A percentile compares a stretch with the other conserved stretches of the same genome.
Conservation (phyloP, 2,113 vertebrate species). For the Python bivittatus region DNA sequence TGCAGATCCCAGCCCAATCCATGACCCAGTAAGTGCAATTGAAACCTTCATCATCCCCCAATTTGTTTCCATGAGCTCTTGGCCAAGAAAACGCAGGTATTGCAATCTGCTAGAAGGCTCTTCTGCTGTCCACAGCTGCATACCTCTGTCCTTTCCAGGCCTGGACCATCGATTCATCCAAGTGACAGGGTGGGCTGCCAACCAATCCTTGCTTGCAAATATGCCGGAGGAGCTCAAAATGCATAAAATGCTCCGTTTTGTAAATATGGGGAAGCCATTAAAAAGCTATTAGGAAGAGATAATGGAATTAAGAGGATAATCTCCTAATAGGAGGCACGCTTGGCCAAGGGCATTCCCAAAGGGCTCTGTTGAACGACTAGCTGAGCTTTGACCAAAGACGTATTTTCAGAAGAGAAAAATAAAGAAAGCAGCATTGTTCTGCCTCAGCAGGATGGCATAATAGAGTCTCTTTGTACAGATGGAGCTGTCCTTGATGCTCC, state of each 20-base stretch:
- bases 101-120: background rate
- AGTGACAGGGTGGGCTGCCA: background rate
- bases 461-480: constrained; percentile 51
- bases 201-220: background rate
- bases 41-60: background rate
- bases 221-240: constrained; percentile 42
- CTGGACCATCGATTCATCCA: background rate
- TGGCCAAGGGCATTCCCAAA: constrained; percentile 27
- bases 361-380: constrained; percentile 39
- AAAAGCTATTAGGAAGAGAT: constrained; percentile 58
- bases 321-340: constrained; percentile 34
- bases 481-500: constrained; percentile 56
- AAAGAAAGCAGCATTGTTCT: constrained; percentile 53
- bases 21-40: fast-evolving
- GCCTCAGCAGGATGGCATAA: constrained; percentile 60
- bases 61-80: background rate
- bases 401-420: constrained; percentile 55
- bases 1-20: background rate
- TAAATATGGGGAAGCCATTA: constrained; percentile 56
- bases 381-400: constrained; percentile 47
- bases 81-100: background rate
- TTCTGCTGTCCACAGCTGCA: background rate
- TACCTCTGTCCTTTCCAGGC: background rate
- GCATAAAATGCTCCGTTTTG: background rate
- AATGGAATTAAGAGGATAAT: constrained; percentile 62